These are phyloP conservation scores for Amphiprion ocellaris DNA, from an alignment of 2,113 vertebrate genomes.

Conservation along the genomic window DNA sequence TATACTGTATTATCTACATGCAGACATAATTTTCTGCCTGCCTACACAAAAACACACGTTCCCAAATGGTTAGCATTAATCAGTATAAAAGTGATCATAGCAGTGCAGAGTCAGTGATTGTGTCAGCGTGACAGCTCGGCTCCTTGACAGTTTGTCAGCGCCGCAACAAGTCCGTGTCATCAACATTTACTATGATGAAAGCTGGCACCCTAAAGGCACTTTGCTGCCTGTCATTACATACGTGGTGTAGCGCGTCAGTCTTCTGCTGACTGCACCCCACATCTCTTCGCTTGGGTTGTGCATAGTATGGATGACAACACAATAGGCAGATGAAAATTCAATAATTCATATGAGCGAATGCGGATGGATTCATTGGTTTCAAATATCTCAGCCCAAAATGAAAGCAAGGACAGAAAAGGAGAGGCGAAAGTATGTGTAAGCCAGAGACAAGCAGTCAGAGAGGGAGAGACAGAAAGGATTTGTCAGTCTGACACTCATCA, in stretches of 20 bases:
- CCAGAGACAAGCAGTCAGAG: constrained; percentile 11
- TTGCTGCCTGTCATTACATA: constrained; percentile 63
- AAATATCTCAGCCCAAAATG: constrained; percentile 39
- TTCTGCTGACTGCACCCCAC: constrained; percentile 20
- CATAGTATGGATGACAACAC: constrained; percentile 41
- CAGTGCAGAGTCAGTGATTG: constrained; percentile 53
- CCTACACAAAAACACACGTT: constrained; percentile 41
- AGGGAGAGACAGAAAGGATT: constrained; percentile 19
- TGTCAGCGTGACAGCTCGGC: constrained; percentile 65
- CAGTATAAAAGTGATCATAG: constrained; percentile 78
- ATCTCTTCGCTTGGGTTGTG: constrained; percentile 25
- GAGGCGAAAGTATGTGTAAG: background rate
- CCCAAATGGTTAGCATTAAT: constrained; percentile 59
- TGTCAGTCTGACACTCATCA: constrained; percentile 49
- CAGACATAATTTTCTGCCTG: background rate
- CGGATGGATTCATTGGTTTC: constrained; percentile 39
- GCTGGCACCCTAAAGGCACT: constrained; percentile 75
- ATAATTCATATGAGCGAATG: constrained; percentile 62
- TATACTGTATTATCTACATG: background rate
- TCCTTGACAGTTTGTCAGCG: constrained; percentile 73
- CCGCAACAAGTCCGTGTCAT: constrained; percentile 74
- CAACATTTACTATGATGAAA: constrained; percentile 75
- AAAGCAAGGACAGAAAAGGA: constrained; percentile 35
- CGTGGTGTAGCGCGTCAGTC: constrained; percentile 38
- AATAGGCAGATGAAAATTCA: constrained; percentile 56